A percentile compares a stretch with the other conserved stretches of the same genome.
Evolutionary conservation across 1,140 invertebrate genomes (phyloP).

Genomic region (Harlomillsia oculata): DNA sequence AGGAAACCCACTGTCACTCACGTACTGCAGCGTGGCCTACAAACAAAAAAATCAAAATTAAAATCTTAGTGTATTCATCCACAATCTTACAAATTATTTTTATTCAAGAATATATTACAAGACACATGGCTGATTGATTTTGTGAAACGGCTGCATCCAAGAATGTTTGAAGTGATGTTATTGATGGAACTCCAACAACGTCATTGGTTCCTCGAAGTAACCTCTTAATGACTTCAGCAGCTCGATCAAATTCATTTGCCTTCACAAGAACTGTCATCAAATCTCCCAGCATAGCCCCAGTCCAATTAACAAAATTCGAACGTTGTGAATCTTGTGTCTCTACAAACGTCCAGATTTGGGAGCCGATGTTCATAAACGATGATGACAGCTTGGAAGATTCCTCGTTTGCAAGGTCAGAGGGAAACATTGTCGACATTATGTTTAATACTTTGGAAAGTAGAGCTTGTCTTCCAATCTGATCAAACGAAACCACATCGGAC

Average conservation of each 20-base stretch:
- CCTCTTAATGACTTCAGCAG: constrained; percentile 44
- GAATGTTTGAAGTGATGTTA: constrained; percentile 43
- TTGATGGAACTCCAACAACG: constrained; percentile 48
- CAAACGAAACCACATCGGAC: constrained; percentile 65
- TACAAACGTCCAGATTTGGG: constrained; percentile 44
- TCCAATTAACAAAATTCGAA: constrained; percentile 42
- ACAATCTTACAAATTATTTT: no score
- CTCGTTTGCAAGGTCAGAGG: constrained; percentile 39
- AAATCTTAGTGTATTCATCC: no score
- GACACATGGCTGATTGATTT: constrained; percentile 43
- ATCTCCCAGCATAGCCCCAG: constrained; percentile 50
- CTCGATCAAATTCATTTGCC: constrained; percentile 44
- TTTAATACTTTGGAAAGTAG: constrained; percentile 47
- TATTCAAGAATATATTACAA: constrained; percentile 41
- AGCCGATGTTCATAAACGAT: constrained; percentile 46
- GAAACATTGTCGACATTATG: constrained; percentile 43
- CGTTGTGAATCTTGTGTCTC: constrained; percentile 40
- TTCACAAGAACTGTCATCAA: constrained; percentile 45
- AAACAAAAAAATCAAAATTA: no score
- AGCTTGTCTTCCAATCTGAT: constrained; percentile 48
- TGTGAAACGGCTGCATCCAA: constrained; percentile 44
- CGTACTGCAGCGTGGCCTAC: no score
- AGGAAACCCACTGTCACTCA: no score
- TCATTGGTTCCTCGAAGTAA: constrained; percentile 44
- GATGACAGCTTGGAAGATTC: constrained; percentile 39